Conservation (phyloP, 2,113 vertebrate genomes). For the Myodes glareolus region DNA sequence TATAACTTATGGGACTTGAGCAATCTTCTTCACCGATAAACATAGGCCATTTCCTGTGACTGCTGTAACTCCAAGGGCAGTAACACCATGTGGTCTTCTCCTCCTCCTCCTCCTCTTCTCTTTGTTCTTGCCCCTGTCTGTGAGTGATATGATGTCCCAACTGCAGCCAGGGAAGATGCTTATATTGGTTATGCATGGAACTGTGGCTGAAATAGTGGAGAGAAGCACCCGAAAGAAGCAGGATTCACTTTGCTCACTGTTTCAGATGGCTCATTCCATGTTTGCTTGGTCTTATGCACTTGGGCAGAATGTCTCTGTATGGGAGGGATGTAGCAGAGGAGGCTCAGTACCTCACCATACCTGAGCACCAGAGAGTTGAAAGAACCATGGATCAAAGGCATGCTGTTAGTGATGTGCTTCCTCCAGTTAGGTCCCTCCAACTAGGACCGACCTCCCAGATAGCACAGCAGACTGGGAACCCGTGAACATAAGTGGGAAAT, state of each 20-base stretch:
- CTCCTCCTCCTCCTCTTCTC: neutral
- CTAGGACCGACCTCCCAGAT: neutral
- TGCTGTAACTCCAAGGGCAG: neutral
- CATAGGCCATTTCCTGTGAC: neutral
- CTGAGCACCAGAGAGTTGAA: neutral
- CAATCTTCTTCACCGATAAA: neutral
- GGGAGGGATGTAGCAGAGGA: neutral
- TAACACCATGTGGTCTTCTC: neutral
- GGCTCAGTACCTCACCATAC: neutral
- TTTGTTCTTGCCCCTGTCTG: neutral
- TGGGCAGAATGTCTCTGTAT: neutral
- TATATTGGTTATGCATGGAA: neutral
- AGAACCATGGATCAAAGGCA: neutral
- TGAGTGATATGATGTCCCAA: neutral
- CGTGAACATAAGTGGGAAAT: too few species aligned
- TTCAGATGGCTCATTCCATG: neutral
- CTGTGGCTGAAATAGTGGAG: neutral
- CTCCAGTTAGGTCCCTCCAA: neutral
- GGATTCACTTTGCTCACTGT: neutral
- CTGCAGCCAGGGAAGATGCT: neutral
- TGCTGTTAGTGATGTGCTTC: neutral
- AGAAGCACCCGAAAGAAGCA: neutral
- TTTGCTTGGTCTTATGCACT: neutral
- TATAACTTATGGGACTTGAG: neutral
- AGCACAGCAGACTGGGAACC: neutral